These are phyloP conservation scores for Sebastes flavidus DNA, from an alignment of 2,797 vertebrate species.

Conservation along the genomic window DNA sequence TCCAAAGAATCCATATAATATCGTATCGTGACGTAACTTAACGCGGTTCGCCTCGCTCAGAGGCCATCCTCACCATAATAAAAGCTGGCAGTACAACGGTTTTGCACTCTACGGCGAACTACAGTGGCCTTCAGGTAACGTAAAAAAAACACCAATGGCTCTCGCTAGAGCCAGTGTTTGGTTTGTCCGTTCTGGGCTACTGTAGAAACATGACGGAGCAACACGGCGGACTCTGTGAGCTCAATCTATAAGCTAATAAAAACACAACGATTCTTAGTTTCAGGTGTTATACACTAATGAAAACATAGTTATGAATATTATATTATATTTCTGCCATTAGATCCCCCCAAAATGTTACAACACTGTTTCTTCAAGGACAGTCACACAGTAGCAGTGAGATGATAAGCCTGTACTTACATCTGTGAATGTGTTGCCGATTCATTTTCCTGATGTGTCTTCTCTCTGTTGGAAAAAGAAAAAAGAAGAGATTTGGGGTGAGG, in stretches of 20 bases:
- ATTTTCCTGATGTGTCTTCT: background rate
- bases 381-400: background rate
- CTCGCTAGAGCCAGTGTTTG: no score
- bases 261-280: background rate
- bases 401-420: background rate
- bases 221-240: no score
- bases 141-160: no score
- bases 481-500: background rate
- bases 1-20: no score
- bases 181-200: no score
- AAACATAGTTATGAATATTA: background rate
- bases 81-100: no score
- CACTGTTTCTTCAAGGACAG: background rate
- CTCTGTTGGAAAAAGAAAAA: background rate
- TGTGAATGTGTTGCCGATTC: background rate
- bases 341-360: background rate
- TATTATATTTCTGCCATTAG: background rate
- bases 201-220: no score
- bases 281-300: background rate
- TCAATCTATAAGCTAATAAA: background rate
- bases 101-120: no score
- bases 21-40: no score
- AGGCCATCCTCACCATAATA: background rate
- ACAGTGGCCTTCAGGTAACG: no score
- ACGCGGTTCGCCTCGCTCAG: background rate